Evolutionary conservation across 2,888 invertebrate genomes (phyloP), one percentile per base, ranked within the genome.

Genomic region (Odontothrips loti): DNA sequence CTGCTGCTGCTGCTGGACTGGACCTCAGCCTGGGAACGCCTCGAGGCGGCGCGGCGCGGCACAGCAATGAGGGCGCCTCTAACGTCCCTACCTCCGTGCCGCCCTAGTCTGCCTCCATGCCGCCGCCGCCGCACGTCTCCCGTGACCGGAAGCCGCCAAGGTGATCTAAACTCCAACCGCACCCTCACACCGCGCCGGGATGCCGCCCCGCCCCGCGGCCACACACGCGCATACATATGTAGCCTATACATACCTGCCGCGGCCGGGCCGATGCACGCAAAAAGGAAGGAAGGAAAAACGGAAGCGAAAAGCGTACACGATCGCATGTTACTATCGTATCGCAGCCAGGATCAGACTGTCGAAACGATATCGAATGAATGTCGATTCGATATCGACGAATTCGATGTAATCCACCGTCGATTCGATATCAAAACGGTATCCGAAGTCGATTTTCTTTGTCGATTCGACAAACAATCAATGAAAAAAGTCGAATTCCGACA

Each of bases 141-240:
- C 68, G 68, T 75, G 68, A 75, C 68, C 68, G 68, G 68, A 75
- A 75, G 68, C 68, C 68, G 27, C 68, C 68, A 75, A 75, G 68
- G 68, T 75, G 68, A 75, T 75, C 68, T 12, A 12, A 75, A 10
- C 23, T n/a, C 58, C 68, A 27, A 27, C 68, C 68, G 23, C 68
- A 75, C 68, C 68, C 68, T 27, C 68, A 75, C 68, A 8, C 23
- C 68, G 23, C 51, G 51, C 51, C 51, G 15, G 51, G 51, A 12
- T 12, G 58, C 58, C 58, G 6, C 20, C 20, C 15, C 58, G 15
- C 15, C 58, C 20, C 58, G 58, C 15, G 58, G 58, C 58, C 58
- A 58, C 58, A 58, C 58, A 58, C 58, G 17, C 58, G 15, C 58
- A 17, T 17, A n/a, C n/a, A n/a, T n/a, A n/a, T n/a, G n/a, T n/a